Percentiles rank a stretch among this genome's conserved stretches.
phyloP scores from a whole-genome alignment of 1,140 invertebrate species.

The Pararge aegeria region DNA sequence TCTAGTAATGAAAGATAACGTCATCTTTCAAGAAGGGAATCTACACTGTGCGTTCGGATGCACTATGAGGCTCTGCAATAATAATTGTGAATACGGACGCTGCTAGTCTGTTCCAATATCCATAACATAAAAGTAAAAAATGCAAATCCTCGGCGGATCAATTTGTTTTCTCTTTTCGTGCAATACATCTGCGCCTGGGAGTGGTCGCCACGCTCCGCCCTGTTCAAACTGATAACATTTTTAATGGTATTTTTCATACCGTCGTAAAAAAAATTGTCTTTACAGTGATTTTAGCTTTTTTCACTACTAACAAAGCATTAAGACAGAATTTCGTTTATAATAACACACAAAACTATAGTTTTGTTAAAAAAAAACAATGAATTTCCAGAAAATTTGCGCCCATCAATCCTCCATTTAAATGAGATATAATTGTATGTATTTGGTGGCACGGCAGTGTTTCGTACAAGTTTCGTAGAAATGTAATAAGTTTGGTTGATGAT shows the following conservation, averaged over 20 bases:
- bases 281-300: background rate
- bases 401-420: background rate
- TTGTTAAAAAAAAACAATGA: no score
- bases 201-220: constrained; percentile 47
- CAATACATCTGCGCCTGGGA: constrained; percentile 43
- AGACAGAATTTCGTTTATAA: no score
- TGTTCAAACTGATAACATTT: constrained; percentile 27
- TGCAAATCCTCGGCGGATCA: constrained; percentile 45
- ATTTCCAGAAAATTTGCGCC: no score
- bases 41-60: no score
- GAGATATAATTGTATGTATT: constrained; percentile 1
- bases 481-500: constrained; percentile 31
- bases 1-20: no score
- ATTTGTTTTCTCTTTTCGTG: constrained; percentile 42
- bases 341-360: no score
- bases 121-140: constrained; percentile 35
- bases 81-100: no score
- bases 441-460: constrained; percentile 15
- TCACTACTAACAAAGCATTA: no score
- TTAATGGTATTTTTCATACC: background rate
- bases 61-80: no score
- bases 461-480: constrained; percentile 26
- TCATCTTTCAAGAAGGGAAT: no score
- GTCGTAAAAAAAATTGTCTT: background rate
- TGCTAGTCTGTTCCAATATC: background rate